These are phyloP conservation scores for Lontra canadensis DNA, from an alignment of 2,113 vertebrate species.

Conservation along the genomic window DNA sequence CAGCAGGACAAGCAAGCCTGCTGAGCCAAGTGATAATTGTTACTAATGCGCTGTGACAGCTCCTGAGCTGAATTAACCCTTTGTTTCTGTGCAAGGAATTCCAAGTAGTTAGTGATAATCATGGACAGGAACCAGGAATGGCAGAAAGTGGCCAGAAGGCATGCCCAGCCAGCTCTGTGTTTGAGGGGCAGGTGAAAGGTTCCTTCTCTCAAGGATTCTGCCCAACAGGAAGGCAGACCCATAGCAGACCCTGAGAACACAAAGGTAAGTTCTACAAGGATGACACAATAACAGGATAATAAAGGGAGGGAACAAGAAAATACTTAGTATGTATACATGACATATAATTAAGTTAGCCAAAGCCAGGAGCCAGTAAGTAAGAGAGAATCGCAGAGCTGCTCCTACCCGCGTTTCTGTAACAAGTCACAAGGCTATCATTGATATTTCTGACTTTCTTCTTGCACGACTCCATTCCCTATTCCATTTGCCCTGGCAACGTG, in stretches of 20 bases:
- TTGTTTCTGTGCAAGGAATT: not conserved
- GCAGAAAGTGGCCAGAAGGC: not conserved
- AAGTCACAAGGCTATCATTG: not conserved
- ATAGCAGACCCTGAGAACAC: not conserved
- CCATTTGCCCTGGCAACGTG: not conserved
- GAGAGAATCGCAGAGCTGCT: not conserved
- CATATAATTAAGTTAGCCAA: not conserved
- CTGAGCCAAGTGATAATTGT: slow-evolving; percentile 30
- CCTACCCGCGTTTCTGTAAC: not conserved
- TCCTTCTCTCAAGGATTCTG: not conserved
- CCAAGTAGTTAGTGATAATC: not conserved
- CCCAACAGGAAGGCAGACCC: not conserved
- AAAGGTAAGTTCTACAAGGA: not conserved
- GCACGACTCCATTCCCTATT: not conserved
- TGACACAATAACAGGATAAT: not conserved
- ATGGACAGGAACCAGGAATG: not conserved
- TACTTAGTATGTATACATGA: not conserved
- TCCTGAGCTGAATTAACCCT: slow-evolving; percentile 9
- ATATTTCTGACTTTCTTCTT: not conserved
- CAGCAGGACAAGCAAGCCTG: not conserved
- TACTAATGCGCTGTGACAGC: not conserved
- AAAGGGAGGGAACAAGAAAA: not conserved
- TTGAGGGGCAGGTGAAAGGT: not conserved
- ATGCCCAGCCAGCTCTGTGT: not conserved
- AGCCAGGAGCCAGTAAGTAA: not conserved